Base-by-base conservation (phyloP, 1,140 invertebrate genomes). In the Zeugodacus cucurbitae region DNA sequence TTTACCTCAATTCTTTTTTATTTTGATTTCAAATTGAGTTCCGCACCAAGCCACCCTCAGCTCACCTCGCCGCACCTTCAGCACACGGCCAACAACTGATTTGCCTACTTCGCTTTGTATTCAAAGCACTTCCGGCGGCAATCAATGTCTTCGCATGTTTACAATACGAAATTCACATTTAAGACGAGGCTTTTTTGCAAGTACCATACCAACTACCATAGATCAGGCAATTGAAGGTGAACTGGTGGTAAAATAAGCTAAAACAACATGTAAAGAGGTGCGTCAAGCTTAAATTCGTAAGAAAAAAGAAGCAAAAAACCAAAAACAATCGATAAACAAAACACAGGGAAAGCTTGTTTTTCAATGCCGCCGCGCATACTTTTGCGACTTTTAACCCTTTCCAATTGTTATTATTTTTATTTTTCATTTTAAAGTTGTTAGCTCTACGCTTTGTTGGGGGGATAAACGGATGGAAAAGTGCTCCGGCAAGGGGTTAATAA, bases 261-360 rank as follows among this genome's bases (percentile, higher is more conserved):
- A 5, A 74, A 74, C 29, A 74, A 74, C 34, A 74, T 70, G 22
- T 17, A 62, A 74, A 74, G 22, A 74, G 67, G 67, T 74, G 32
- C 34, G 67, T 17, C 34, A 74, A 37, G n/a, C 5, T 74, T 37
- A 41, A 74, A 74, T n/a, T 22, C 62, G 34, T 41, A 74, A 67
- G 34, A 6, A 67, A 82, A 82, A 54, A 3, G 29, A 82, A 82
- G 34, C 67, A 48, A 11, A 82, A 82, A 54, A 82, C 14, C n/a
- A 26, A 82, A 70, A 82, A 48, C 41, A 82, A 48, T 82, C 74
- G 74, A 82, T 82, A 82, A 82, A 26, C 37, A 54, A 82, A 82
- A 82, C 74, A 82, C 14, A 48, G 26, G n/a, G 6, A 48, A 48
- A 54, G 41, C 26, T 48, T 82, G 8, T 14, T 82, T 82, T 82